phyloP scores from a whole-genome alignment of 2,888 invertebrate genomes.

The Pseudoips prasinana region DNA sequence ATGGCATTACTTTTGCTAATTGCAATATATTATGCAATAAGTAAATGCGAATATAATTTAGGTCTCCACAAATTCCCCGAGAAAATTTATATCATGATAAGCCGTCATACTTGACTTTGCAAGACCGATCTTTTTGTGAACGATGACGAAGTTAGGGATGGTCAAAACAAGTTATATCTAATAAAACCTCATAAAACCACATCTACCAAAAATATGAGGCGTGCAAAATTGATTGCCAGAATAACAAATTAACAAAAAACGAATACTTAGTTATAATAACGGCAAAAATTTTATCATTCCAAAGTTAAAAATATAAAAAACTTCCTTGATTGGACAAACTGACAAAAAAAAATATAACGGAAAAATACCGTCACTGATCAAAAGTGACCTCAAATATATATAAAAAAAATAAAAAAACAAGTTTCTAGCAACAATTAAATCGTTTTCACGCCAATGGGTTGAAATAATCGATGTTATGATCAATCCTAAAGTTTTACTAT shows the following conservation, averaged over 20 bases:
- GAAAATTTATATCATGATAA: no score
- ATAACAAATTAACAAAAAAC: conserved; percentile 26
- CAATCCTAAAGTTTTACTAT: conserved; percentile 29
- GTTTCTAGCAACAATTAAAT: conserved; percentile 28
- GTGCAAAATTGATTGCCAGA: conserved; percentile 26
- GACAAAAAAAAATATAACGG: conserved; percentile 30
- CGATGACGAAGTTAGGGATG: conserved; percentile 1
- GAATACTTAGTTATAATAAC: conserved; percentile 8
- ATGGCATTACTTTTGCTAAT: no score
- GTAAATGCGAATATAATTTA: no score
- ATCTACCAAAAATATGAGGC: conserved; percentile 24
- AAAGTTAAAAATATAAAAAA: conserved; percentile 9
- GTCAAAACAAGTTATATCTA: conserved; percentile 4
- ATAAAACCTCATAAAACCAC: conserved; percentile 8
- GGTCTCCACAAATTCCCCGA: no score
- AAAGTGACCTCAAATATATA: conserved; percentile 29
- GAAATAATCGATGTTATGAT: conserved; percentile 34
- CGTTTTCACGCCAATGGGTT: conserved; percentile 30
- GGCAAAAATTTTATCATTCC: conserved; percentile 10
- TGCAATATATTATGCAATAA: no score
- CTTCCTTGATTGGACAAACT: conserved; percentile 19
- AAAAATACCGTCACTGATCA: conserved; percentile 28
- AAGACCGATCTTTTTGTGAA: neutral
- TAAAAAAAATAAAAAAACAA: conserved; percentile 17
- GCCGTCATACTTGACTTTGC: no score